These are phyloP conservation scores for Amphimallon solstitiale DNA, from an alignment of 2,888 invertebrate genomes.

Conservation along the genomic window DNA sequence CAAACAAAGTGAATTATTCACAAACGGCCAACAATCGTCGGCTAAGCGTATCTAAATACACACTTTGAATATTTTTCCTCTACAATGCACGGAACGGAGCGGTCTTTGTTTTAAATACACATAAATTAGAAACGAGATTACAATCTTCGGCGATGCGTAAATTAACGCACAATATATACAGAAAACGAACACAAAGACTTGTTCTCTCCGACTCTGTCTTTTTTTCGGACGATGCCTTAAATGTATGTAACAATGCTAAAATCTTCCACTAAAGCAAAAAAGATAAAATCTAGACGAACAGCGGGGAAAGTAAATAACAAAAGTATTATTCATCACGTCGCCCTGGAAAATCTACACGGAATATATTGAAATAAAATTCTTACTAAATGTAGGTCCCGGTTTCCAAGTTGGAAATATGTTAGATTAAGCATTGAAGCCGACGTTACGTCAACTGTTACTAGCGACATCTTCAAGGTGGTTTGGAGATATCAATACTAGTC, in stretches of 20 bases:
- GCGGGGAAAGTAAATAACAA: background rate
- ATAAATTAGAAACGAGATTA: conserved; percentile 32
- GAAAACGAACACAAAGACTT: background rate
- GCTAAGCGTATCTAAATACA: too few species aligned
- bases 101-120: conserved; percentile 11
- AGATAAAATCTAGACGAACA: background rate
- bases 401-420: too few species aligned
- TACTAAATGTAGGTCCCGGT: too few species aligned
- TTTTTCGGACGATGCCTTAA: too few species aligned
- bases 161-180: too few species aligned
- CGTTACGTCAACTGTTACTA: too few species aligned
- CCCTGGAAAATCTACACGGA: background rate
- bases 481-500: too few species aligned
- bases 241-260: conserved; percentile 18
- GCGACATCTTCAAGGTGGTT: too few species aligned
- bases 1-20: too few species aligned
- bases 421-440: too few species aligned
- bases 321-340: background rate
- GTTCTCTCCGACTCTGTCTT: too few species aligned
- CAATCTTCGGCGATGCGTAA: conserved; percentile 24
- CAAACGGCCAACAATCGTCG: too few species aligned
- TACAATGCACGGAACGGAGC: background rate
- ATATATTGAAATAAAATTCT: conserved; percentile 3
- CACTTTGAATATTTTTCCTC: background rate
- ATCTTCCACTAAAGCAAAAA: background rate